These are phyloP conservation scores for Lapara coniferarum DNA, from an alignment of 2,888 invertebrate genomes.

Conservation along the genomic window DNA sequence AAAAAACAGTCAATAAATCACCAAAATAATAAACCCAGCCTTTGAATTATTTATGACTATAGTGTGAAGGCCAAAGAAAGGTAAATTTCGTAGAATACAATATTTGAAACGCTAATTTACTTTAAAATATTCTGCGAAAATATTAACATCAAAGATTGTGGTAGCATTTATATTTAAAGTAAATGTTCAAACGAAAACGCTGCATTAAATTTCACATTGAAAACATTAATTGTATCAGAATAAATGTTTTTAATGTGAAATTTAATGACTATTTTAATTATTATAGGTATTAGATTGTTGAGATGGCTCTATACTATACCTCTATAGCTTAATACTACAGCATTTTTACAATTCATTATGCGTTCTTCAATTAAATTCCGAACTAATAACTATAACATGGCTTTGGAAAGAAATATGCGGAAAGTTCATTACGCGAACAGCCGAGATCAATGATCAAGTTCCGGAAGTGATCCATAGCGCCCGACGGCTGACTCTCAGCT, in stretches of 20 bases:
- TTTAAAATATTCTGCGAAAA: not conserved
- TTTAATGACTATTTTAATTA: too few relatives aligned
- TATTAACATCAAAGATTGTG: not conserved
- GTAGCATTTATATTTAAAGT: too few relatives aligned
- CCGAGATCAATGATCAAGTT: conserved; percentile 6
- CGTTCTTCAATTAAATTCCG: conserved; percentile 9
- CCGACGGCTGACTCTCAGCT: conserved; percentile 42
- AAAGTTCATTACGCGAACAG: conserved; percentile 6
- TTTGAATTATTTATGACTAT: conserved; percentile 12
- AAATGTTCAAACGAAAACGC: too few relatives aligned
- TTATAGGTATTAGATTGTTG: too few relatives aligned
- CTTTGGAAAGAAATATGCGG: conserved; percentile 4
- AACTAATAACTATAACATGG: not conserved
- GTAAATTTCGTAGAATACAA: not conserved
- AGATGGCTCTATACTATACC: too few relatives aligned
- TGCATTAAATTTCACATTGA: too few relatives aligned
- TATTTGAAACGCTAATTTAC: not conserved
- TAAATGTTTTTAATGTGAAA: too few relatives aligned
- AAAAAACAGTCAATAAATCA: not conserved
- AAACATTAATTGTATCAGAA: too few relatives aligned
- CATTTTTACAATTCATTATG: not conserved
- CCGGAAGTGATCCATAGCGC: conserved; percentile 33
- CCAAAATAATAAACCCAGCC: not conserved
- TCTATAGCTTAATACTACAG: too few relatives aligned
- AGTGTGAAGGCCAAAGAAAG: not conserved